Evolutionary conservation across 2,797 vertebrate species (phyloP).

Genomic region (Huso huso): DNA sequence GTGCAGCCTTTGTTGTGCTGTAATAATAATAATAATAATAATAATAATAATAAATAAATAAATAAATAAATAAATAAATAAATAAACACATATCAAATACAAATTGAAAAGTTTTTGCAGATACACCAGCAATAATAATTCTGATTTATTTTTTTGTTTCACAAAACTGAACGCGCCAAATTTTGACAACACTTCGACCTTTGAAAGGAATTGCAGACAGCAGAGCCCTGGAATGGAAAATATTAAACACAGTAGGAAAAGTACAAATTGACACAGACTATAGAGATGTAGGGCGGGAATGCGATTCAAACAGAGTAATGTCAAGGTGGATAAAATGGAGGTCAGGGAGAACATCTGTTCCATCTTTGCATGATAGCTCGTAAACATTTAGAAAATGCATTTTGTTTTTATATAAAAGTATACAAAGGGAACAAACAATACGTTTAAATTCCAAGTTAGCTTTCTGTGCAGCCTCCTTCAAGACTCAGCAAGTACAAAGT

Average conservation of each 20-base stretch:
- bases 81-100: background rate
- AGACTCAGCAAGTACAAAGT: too few relatives aligned
- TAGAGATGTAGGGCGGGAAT: background rate
- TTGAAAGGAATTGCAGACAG: background rate
- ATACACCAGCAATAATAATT: too few relatives aligned
- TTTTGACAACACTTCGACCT: background rate
- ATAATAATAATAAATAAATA: background rate
- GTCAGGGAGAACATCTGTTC: background rate
- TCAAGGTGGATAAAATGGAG: conserved; percentile 2
- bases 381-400: too few relatives aligned
- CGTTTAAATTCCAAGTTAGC: too few relatives aligned
- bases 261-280: conserved; percentile 7
- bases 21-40: background rate
- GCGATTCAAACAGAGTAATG: conserved; percentile 4
- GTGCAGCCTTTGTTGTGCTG: background rate
- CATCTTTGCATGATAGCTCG: too few relatives aligned
- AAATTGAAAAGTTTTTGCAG: too few relatives aligned
- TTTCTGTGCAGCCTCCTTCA: too few relatives aligned
- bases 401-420: too few relatives aligned
- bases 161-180: too few relatives aligned
- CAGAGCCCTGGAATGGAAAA: conserved; percentile 5
- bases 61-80: background rate
- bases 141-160: too few relatives aligned
- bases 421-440: too few relatives aligned
- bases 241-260: background rate